Evolutionary conservation across 37 sponge, comb jelly and placozoan species (phyloP).

Genomic region (Bolinopsis microptera): DNA sequence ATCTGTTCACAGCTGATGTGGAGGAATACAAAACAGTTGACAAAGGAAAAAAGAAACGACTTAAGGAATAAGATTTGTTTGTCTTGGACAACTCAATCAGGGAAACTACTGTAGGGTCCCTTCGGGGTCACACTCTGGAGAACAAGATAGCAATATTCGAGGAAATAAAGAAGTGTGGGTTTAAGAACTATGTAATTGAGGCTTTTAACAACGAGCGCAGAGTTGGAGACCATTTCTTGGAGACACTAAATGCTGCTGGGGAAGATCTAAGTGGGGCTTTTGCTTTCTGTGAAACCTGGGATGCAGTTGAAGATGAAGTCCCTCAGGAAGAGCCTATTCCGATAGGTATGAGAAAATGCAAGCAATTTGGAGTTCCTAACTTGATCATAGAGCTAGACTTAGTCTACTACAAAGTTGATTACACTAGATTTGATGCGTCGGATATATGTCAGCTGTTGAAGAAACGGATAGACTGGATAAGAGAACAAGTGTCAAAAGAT

Average conservation of each 20-base stretch:
- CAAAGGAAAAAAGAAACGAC: background rate
- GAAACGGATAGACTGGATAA: slow-evolving; percentile 35
- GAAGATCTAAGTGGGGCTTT: slow-evolving; percentile 66
- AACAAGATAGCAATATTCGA: slow-evolving; percentile 68
- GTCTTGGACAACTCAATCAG: slow-evolving; percentile 71
- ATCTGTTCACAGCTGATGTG: background rate
- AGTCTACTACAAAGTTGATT: slow-evolving; percentile 37
- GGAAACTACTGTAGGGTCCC: slow-evolving; percentile 70
- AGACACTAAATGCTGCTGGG: slow-evolving; percentile 35
- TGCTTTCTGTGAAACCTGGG: slow-evolving; percentile 62
- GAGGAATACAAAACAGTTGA: background rate
- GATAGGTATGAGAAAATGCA: slow-evolving; percentile 46
- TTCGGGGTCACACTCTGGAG: slow-evolving; percentile 70
- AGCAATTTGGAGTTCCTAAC: slow-evolving; percentile 64
- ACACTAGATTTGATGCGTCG: background rate
- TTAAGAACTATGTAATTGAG: slow-evolving; percentile 66
- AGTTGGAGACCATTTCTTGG: slow-evolving; percentile 66
- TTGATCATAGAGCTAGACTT: slow-evolving; percentile 68
- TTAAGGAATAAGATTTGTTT: slow-evolving; percentile 67
- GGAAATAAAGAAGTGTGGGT: slow-evolving; percentile 70
- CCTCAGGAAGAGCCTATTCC: slow-evolving; percentile 52
- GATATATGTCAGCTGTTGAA: slow-evolving; percentile 46
- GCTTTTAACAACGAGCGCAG: slow-evolving; percentile 67
- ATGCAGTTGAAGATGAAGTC: slow-evolving; percentile 30
- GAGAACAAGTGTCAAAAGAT: background rate